phyloP scores from a whole-genome alignment of 2,888 invertebrate genomes.

The Aphrophora alni region DNA sequence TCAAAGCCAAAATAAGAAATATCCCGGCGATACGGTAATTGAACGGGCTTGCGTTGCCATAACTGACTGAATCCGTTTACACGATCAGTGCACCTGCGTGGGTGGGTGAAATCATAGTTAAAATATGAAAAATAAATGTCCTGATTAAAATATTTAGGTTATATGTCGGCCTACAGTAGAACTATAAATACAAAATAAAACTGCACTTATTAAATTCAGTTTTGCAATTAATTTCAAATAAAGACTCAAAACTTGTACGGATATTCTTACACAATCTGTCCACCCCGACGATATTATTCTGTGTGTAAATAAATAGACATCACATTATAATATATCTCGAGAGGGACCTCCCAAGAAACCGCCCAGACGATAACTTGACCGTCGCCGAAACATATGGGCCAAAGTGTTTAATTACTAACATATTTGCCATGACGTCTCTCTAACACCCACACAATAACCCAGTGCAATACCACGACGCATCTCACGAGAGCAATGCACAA shows the following conservation, averaged over 20 bases:
- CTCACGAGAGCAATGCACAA: too few species aligned
- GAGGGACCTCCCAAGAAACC: too few species aligned
- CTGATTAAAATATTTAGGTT: too few species aligned
- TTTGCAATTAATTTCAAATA: too few species aligned
- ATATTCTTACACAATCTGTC: not conserved
- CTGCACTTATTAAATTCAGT: too few species aligned
- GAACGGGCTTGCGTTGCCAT: not conserved
- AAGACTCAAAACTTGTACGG: too few species aligned
- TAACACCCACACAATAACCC: not conserved
- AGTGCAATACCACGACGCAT: too few species aligned
- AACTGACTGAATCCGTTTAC: not conserved
- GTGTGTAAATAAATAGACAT: not conserved
- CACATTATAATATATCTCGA: not conserved
- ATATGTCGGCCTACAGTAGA: too few species aligned
- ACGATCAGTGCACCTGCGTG: not conserved
- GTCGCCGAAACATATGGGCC: not conserved
- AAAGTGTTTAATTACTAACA: not conserved
- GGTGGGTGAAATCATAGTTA: too few species aligned
- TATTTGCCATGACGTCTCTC: not conserved
- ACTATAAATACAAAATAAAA: too few species aligned
- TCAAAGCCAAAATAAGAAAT: conserved; percentile 6
- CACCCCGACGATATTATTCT: not conserved
- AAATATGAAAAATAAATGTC: too few species aligned
- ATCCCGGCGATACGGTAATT: not conserved
- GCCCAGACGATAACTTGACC: not conserved